phyloP scores from a whole-genome alignment of 2,113 vertebrate genomes.

The Pogonocichla stellata region DNA sequence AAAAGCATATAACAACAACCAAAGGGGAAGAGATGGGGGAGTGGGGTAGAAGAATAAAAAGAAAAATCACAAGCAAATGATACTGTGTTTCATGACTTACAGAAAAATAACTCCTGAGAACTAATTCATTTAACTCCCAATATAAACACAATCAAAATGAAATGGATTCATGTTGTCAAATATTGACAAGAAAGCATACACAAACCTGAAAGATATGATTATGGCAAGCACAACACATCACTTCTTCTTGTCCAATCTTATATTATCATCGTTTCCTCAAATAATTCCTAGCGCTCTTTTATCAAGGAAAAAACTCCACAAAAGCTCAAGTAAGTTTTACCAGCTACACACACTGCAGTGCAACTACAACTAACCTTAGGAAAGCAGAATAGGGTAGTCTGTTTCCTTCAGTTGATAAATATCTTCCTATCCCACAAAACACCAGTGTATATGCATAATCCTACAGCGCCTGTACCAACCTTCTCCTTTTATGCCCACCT shows the following conservation, averaged over 20 bases:
- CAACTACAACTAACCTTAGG: not conserved
- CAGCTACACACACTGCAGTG: not conserved
- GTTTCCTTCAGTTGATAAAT: not conserved
- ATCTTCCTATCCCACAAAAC: not conserved
- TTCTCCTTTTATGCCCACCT: not conserved
- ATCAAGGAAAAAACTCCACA: not conserved
- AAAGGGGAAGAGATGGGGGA: not conserved
- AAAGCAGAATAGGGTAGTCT: not conserved
- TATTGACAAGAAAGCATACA: not conserved
- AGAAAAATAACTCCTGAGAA: not conserved
- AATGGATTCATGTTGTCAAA: not conserved
- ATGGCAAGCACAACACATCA: not conserved
- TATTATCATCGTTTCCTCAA: not conserved
- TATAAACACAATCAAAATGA: not conserved
- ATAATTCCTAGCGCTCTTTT: not conserved
- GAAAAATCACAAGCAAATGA: not conserved
- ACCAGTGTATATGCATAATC: not conserved
- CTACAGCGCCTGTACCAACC: not conserved
- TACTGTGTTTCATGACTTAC: not conserved
- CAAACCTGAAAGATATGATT: not conserved
- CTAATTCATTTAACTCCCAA: not conserved
- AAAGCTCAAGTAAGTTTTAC: not conserved
- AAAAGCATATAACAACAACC: not conserved
- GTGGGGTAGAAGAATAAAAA: not conserved
- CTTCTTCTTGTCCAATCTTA: not conserved